Conservation (phyloP, 2,797 vertebrate genomes). For the Paguma larvata region DNA sequence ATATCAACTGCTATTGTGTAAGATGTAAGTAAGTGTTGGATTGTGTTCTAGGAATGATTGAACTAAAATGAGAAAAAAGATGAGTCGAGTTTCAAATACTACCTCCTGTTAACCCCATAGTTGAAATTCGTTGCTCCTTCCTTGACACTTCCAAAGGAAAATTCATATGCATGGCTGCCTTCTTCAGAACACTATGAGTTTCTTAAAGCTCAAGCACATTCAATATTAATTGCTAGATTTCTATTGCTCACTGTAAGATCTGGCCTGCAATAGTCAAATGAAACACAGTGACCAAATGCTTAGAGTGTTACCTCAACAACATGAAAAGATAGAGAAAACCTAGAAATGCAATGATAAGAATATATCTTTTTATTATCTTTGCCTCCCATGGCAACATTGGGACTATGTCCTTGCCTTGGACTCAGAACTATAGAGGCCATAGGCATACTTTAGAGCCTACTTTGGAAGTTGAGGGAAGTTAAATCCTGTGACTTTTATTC, state of each 20-base stretch:
- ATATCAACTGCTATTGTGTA: background rate
- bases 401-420: background rate
- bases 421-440: background rate
- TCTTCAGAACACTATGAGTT: background rate
- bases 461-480: background rate
- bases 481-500: background rate
- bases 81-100: background rate
- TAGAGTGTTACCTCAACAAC: background rate
- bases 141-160: background rate
- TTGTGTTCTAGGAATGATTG: background rate
- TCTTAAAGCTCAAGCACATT: background rate
- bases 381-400: background rate
- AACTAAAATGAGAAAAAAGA: background rate
- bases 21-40: background rate
- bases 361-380: background rate
- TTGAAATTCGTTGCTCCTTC: background rate
- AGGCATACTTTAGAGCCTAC: background rate
- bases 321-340: background rate
- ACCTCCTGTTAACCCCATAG: background rate
- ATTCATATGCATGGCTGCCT: background rate
- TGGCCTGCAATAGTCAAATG: background rate
- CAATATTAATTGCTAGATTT: background rate
- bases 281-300: background rate
- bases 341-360: background rate
- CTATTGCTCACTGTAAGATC: background rate